Conservation (phyloP, 2,797 vertebrate species). For the Apodemus agrarius region DNA sequence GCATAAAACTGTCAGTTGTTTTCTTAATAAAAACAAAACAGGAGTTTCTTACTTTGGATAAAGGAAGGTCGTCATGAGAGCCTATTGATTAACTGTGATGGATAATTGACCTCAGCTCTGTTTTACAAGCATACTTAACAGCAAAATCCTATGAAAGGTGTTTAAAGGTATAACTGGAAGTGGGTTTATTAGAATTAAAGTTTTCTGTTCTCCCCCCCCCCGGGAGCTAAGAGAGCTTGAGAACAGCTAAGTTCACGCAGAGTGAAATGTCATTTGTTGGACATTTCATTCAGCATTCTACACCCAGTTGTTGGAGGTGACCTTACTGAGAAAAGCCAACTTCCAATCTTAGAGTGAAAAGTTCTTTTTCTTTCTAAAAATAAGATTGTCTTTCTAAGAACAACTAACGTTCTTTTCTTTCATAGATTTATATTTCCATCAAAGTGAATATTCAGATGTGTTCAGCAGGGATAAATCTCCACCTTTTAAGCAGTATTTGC, state of each 20-base stretch:
- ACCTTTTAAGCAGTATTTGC: slow-evolving; percentile 23
- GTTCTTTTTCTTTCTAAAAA: slow-evolving; percentile 32
- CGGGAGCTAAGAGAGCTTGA: background rate
- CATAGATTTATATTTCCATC: background rate
- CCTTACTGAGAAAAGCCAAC: background rate
- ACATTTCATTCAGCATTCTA: slow-evolving; percentile 40
- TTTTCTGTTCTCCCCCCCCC: slow-evolving; percentile 20
- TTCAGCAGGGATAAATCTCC: slow-evolving; percentile 37
- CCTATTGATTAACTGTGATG: slow-evolving; percentile 43
- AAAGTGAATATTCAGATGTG: background rate
- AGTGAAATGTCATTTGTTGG: slow-evolving; percentile 31
- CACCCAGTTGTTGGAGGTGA: background rate
- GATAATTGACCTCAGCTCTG: slow-evolving; percentile 48
- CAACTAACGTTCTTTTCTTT: slow-evolving; percentile 36
- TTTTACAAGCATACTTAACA: slow-evolving; percentile 58
- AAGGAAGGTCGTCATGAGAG: slow-evolving; percentile 30
- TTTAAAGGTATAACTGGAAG: background rate
- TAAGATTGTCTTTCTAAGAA: slow-evolving; percentile 45
- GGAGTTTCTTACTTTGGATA: slow-evolving; percentile 11
- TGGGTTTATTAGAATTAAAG: slow-evolving; percentile 12
- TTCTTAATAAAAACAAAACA: slow-evolving; percentile 20
- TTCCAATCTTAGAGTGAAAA: background rate
- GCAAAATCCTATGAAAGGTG: slow-evolving; percentile 21
- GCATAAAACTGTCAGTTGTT: slow-evolving; percentile 50
- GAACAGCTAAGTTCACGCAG: slow-evolving; percentile 14